These are phyloP conservation scores for Staurois parvus DNA, from an alignment of 2,797 vertebrate genomes.

Conservation along the genomic window DNA sequence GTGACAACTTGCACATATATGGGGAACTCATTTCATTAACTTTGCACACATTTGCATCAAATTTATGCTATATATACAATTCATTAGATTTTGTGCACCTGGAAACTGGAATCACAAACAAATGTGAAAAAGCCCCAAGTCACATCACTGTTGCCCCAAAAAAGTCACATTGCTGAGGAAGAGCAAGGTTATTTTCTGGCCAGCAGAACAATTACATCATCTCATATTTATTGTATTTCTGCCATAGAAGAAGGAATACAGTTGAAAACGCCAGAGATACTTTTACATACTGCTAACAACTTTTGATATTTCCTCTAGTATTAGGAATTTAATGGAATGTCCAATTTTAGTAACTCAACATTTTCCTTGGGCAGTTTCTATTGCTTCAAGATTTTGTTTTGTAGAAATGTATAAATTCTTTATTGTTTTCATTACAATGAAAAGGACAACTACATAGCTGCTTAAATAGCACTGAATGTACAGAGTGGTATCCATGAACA, in stretches of 20 bases:
- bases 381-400: not conserved
- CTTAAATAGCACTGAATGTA: not conserved
- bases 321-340: slow-evolving; percentile 27
- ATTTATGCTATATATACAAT: too few species aligned
- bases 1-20: too few species aligned
- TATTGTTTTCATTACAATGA: not conserved
- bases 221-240: slow-evolving; percentile 23
- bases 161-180: not conserved
- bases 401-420: not conserved
- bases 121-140: not conserved
- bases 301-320: not conserved
- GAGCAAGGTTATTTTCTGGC: not conserved
- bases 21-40: too few species aligned
- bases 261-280: not conserved
- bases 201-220: slow-evolving; percentile 2
- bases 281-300: not conserved
- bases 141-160: not conserved
- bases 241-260: not conserved
- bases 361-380: not conserved
- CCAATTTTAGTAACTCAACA: not conserved
- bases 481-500: not conserved
- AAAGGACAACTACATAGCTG: not conserved
- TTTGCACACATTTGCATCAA: too few species aligned
- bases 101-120: not conserved
- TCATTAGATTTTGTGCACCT: not conserved